A percentile compares a stretch with the other conserved stretches of the same genome.
phyloP scores from a whole-genome alignment of 1,140 invertebrate genomes.

The Lepidurus packardi region DNA sequence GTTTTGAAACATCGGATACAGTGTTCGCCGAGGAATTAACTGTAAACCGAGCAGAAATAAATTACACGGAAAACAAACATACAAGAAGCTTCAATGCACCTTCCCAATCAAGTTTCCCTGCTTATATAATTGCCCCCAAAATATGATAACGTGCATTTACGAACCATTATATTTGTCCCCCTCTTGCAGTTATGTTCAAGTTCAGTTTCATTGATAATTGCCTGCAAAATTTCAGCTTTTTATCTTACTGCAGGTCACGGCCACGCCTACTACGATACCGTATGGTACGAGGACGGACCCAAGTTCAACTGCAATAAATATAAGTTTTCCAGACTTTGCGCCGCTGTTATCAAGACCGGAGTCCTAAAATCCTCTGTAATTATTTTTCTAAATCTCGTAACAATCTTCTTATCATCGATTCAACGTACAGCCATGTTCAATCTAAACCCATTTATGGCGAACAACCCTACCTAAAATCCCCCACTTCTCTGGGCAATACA shows the following conservation, averaged over 20 bases:
- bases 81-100: not conserved
- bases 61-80: not conserved
- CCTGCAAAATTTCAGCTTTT: not conserved
- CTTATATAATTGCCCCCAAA: not conserved
- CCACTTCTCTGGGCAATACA: not conserved
- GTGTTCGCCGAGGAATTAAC: slow-evolving; percentile 3
- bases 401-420: too few relatives aligned
- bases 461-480: too few relatives aligned
- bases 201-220: not conserved
- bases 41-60: not conserved
- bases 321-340: not conserved
- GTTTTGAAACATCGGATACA: not conserved
- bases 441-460: too few relatives aligned
- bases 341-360: not conserved
- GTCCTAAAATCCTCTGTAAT: too few relatives aligned
- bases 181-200: not conserved
- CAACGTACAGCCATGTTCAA: too few relatives aligned
- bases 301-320: not conserved
- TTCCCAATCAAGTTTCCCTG: not conserved
- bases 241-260: not conserved
- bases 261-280: not conserved
- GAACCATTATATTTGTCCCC: not conserved
- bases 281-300: slow-evolving; percentile 1
- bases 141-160: not conserved
- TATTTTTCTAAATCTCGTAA: too few relatives aligned